Conservation (phyloP, 2,797 vertebrate genomes). For the Sebastes minor region DNA sequence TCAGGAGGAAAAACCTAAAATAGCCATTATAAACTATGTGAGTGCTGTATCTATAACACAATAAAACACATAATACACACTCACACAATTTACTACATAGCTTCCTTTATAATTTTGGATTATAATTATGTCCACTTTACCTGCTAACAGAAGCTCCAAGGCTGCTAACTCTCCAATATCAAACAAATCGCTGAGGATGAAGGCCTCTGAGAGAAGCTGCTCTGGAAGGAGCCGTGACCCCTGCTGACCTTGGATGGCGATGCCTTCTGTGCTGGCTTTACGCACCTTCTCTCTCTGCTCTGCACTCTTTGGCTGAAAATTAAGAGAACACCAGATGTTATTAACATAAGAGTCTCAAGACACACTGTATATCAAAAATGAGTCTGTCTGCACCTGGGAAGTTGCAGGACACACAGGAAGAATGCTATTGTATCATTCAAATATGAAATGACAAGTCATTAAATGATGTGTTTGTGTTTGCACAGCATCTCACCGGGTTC, state of each 20-base stretch:
- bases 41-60: neutral
- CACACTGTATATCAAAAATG: neutral
- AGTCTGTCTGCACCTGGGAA: no score
- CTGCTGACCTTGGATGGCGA: constrained; percentile 96
- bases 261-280: constrained; percentile 96
- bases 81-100: neutral
- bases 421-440: neutral
- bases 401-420: neutral
- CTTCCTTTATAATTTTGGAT: neutral
- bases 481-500: constrained; percentile 88
- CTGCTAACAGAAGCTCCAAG: constrained; percentile 95
- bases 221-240: constrained; percentile 93
- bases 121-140: constrained; percentile 69
- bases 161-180: constrained; percentile 95
- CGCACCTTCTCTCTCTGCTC: constrained; percentile 96
- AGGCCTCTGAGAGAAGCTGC: constrained; percentile 94
- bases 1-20: neutral
- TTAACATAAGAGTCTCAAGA: neutral
- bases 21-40: neutral
- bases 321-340: constrained; percentile 13
- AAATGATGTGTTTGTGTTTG: neutral
- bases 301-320: constrained; percentile 91
- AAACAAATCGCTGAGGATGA: constrained; percentile 97
- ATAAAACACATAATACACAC: neutral
- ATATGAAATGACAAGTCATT: neutral